phyloP scores from a whole-genome alignment of 2,797 vertebrate genomes.

The Acanthurus leucopareius region DNA sequence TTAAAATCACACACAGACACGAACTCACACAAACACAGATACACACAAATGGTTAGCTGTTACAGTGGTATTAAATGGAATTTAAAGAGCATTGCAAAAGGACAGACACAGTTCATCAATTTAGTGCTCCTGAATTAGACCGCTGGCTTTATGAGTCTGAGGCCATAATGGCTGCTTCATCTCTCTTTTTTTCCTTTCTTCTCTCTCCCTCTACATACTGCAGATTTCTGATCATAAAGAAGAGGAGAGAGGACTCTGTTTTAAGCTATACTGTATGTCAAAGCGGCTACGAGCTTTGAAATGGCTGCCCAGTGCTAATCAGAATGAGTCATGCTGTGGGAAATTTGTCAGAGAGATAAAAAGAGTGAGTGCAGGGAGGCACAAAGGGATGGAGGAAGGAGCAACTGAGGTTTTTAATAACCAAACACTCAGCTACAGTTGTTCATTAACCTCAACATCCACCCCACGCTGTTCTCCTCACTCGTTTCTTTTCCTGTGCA shows the following conservation, averaged over 20 bases:
- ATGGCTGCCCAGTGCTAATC: conserved; percentile 70
- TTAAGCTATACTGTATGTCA: conserved; percentile 49
- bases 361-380: conserved; percentile 34
- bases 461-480: conserved; percentile 31
- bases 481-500: conserved; percentile 19
- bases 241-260: conserved; percentile 20
- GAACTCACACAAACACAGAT: conserved; percentile 26
- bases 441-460: conserved; percentile 66
- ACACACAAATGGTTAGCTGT: conserved; percentile 56
- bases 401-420: conserved; percentile 44
- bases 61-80: conserved; percentile 67
- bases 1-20: conserved; percentile 38
- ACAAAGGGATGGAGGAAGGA: conserved; percentile 34
- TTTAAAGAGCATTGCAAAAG: conserved; percentile 70
- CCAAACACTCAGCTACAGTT: conserved; percentile 38
- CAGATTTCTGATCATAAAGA: conserved; percentile 20
- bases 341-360: conserved; percentile 63
- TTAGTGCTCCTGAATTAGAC: conserved; percentile 59
- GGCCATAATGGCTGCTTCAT: conserved; percentile 26
- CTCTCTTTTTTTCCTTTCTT: conserved; percentile 5
- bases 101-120: conserved; percentile 73
- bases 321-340: conserved; percentile 71
- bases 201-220: not conserved
- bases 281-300: conserved; percentile 62
- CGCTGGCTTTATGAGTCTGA: conserved; percentile 47